Conservation (phyloP, 2,888 invertebrate genomes). For the Noctua janthe region DNA sequence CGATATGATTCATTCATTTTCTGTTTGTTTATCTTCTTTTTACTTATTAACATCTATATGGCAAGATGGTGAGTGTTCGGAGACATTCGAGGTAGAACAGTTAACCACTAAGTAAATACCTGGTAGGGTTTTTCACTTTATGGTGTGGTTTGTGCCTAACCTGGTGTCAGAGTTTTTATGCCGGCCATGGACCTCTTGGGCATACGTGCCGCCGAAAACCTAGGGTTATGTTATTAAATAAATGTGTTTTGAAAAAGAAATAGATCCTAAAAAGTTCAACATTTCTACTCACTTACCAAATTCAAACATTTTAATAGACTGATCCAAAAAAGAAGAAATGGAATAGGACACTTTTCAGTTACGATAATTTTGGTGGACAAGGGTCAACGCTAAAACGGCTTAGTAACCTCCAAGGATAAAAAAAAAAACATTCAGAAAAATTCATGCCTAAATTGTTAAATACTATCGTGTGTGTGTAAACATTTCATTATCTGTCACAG, state of each 20-base stretch:
- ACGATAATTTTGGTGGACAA: neutral
- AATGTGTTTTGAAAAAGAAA: neutral
- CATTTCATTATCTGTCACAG: neutral
- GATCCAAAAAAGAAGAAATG: neutral
- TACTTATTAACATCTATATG: slow-evolving; percentile 25
- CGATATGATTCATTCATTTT: slow-evolving; percentile 62
- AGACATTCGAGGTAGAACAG: neutral
- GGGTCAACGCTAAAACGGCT: neutral
- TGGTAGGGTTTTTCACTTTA: too few species aligned
- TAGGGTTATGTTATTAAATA: neutral
- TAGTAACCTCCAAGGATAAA: neutral
- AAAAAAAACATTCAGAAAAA: too few species aligned
- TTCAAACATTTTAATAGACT: neutral
- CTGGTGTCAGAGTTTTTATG: too few species aligned
- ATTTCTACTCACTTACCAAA: neutral
- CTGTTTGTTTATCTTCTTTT: slow-evolving; percentile 16
- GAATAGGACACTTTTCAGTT: neutral
- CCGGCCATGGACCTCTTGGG: too few species aligned
- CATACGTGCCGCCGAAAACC: too few species aligned
- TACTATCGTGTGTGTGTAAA: neutral
- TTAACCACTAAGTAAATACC: neutral
- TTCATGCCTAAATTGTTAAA: neutral
- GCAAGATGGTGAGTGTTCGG: neutral
- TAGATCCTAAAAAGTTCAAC: neutral
- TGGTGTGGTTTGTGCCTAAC: too few species aligned